Percentiles rank a stretch among this genome's conserved stretches.
These are phyloP conservation scores for Hephaestus fuliginosus DNA, from an alignment of 2,797 vertebrate genomes.

Conservation along the genomic window DNA sequence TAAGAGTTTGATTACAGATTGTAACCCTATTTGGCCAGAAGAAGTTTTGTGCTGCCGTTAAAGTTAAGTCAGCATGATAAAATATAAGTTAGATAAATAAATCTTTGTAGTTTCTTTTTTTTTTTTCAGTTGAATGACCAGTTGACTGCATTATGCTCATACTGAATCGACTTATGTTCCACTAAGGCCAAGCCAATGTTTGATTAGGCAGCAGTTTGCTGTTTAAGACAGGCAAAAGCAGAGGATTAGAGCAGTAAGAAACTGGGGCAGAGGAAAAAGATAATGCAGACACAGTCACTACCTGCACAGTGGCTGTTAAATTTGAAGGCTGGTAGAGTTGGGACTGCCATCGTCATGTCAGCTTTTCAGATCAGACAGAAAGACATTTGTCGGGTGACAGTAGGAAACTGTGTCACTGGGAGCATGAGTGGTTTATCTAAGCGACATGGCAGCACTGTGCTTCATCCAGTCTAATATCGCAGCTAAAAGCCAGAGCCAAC, in stretches of 20 bases:
- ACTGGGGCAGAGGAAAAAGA: slow-evolving; percentile 40
- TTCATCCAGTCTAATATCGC: slow-evolving; percentile 37
- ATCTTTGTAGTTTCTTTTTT: no score
- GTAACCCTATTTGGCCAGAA: not conserved
- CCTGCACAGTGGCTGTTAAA: slow-evolving; percentile 12
- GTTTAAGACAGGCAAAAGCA: slow-evolving; percentile 19
- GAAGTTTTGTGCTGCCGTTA: no score
- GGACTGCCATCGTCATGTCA: not conserved
- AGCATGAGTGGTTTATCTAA: slow-evolving; percentile 44
- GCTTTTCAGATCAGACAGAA: slow-evolving; percentile 9
- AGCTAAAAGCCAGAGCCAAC: slow-evolving; percentile 42
- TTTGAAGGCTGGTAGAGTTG: not conserved
- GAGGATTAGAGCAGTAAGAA: slow-evolving; percentile 47
- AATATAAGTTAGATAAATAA: no score
- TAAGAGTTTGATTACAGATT: not conserved
- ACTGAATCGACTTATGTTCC: not conserved
- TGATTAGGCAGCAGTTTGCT: slow-evolving; percentile 17
- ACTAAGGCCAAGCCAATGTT: slow-evolving; percentile 4
- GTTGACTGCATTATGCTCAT: not conserved
- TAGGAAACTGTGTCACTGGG: slow-evolving; percentile 50
- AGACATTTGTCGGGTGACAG: slow-evolving; percentile 9
- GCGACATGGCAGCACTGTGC: slow-evolving; percentile 11
- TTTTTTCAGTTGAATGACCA: not conserved
- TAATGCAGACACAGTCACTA: slow-evolving; percentile 29
- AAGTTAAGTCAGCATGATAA: no score